Evolutionary conservation across 2,797 vertebrate species (phyloP).

Genomic region (Lacerta bilineata): DNA sequence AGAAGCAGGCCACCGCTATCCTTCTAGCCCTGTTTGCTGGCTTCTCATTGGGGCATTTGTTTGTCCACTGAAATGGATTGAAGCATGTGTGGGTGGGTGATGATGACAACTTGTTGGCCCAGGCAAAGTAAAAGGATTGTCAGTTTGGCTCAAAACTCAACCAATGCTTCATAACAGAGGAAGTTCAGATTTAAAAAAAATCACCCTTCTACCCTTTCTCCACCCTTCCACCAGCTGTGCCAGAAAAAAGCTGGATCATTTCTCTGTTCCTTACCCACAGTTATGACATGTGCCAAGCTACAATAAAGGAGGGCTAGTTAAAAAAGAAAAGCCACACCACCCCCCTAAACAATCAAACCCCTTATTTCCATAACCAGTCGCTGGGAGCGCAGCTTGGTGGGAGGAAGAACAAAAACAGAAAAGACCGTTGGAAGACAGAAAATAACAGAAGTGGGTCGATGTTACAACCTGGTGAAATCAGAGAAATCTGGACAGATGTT

Average conservation of each 20-base stretch:
- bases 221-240: background rate
- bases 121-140: background rate
- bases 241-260: no score
- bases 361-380: background rate
- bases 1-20: no score
- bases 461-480: background rate
- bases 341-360: background rate
- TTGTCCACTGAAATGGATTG: background rate
- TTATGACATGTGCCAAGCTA: constrained; percentile 8
- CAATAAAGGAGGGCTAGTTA: background rate
- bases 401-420: constrained; percentile 2
- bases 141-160: background rate
- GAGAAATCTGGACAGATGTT: background rate
- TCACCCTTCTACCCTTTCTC: background rate
- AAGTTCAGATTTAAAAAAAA: no score
- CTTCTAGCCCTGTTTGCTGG: background rate
- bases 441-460: background rate
- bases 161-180: background rate
- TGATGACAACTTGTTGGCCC: background rate
- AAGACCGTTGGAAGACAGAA: background rate
- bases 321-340: background rate
- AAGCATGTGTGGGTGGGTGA: background rate
- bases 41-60: background rate
- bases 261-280: background rate
- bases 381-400: background rate